A percentile compares a stretch with the other conserved stretches of the same genome.
Evolutionary conservation across 2,797 vertebrate species (phyloP).

Genomic region (Acanthornis magna): DNA sequence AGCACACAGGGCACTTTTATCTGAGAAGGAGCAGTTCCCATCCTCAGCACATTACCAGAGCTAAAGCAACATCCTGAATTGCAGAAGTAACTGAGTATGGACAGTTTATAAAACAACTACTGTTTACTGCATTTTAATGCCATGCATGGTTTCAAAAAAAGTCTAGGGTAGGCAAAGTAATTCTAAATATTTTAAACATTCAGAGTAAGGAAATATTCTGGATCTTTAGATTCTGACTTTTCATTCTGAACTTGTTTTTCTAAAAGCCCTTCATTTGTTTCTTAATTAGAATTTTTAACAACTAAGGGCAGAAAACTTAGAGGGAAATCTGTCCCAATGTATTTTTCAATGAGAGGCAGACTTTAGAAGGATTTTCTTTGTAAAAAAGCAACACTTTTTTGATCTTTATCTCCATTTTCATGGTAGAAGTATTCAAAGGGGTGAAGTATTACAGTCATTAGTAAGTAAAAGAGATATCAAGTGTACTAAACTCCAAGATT

Average conservation of each 20-base stretch:
- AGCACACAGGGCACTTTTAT: background rate
- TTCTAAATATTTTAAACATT: background rate
- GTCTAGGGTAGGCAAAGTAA: background rate
- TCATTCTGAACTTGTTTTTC: background rate
- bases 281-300: background rate
- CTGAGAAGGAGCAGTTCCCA: background rate
- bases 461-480: conserved; percentile 47
- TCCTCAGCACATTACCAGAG: background rate
- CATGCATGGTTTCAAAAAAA: background rate
- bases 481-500: conserved; percentile 33
- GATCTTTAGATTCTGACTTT: background rate
- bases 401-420: conserved; percentile 45
- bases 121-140: background rate
- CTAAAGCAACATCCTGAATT: background rate
- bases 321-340: background rate
- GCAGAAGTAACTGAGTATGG: background rate
- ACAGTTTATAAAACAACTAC: background rate
- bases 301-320: background rate
- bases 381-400: background rate
- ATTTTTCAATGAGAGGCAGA: conserved; percentile 10
- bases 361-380: background rate
- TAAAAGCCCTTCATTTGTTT: background rate
- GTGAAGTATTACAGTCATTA: conserved; percentile 36
- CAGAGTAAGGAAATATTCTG: background rate
- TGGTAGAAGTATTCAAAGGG: conserved; percentile 31